Conservation (phyloP, 2,797 vertebrate genomes). For the Phataginus tetradactyla region DNA sequence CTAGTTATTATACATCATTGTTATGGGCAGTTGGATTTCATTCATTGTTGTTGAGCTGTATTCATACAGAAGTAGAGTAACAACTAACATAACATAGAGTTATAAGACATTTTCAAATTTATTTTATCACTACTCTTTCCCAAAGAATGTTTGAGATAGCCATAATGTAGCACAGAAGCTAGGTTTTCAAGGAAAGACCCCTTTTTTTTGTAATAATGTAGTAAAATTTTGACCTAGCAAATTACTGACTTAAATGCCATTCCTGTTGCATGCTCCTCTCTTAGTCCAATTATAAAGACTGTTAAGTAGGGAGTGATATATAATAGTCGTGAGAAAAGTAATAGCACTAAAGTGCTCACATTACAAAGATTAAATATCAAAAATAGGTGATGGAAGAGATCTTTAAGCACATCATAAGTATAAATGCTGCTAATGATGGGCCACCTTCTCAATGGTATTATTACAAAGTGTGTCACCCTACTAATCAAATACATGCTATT, state of each 20-base stretch:
- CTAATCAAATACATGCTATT: constrained; percentile 11
- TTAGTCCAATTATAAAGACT: constrained; percentile 7
- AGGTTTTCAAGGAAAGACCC: neutral
- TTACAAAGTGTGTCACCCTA: neutral
- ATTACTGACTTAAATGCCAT: constrained; percentile 36
- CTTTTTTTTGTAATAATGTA: constrained; percentile 45
- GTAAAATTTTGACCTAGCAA: constrained; percentile 23
- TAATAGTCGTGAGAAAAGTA: neutral
- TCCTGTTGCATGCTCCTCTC: neutral
- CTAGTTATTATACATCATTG: neutral
- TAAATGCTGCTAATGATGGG: constrained; percentile 11
- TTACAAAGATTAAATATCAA: constrained; percentile 50
- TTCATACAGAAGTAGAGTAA: neutral
- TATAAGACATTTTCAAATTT: neutral
- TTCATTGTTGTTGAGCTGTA: neutral
- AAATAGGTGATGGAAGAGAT: neutral
- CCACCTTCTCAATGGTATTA: neutral
- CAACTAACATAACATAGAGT: neutral
- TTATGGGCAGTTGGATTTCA: neutral
- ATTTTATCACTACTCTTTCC: neutral
- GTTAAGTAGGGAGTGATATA: constrained; percentile 14
- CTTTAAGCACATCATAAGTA: constrained; percentile 41
- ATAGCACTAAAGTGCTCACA: constrained; percentile 14
- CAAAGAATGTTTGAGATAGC: neutral
- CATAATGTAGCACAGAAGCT: neutral